Percentiles rank a stretch among this genome's conserved stretches.
phyloP scores from a whole-genome alignment of 1,140 invertebrate species.

The Lucilia sericata region DNA sequence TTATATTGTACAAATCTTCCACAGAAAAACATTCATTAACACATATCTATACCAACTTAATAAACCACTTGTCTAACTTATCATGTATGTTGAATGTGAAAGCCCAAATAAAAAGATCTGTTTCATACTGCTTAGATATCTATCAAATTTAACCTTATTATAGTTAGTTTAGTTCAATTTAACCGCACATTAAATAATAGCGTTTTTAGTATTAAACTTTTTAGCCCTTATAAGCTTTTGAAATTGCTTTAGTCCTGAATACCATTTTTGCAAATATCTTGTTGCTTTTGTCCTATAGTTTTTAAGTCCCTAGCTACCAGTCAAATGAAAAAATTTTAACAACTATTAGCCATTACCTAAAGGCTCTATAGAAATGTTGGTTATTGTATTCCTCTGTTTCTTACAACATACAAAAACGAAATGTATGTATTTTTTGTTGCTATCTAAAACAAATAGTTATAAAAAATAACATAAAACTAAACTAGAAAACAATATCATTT shows the following conservation, averaged over 20 bases:
- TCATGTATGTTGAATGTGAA: too few relatives aligned
- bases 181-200: too few relatives aligned
- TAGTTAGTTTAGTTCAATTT: too few relatives aligned
- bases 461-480: neutral
- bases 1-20: too few relatives aligned
- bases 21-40: too few relatives aligned
- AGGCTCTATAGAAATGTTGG: neutral
- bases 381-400: neutral
- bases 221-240: neutral
- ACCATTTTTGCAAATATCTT: neutral
- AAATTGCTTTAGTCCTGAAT: neutral
- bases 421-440: neutral
- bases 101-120: too few relatives aligned
- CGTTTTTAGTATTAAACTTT: neutral
- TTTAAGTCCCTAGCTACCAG: neutral
- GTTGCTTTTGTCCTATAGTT: neutral
- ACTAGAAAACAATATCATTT: neutral
- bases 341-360: neutral
- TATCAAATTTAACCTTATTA: too few relatives aligned
- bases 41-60: too few relatives aligned
- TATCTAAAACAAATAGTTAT: neutral
- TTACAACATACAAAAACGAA: neutral
- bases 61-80: too few relatives aligned
- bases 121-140: too few relatives aligned
- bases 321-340: neutral